Base-by-base conservation (phyloP, 2,888 invertebrate species). In the Oscheius myriophilus region DNA sequence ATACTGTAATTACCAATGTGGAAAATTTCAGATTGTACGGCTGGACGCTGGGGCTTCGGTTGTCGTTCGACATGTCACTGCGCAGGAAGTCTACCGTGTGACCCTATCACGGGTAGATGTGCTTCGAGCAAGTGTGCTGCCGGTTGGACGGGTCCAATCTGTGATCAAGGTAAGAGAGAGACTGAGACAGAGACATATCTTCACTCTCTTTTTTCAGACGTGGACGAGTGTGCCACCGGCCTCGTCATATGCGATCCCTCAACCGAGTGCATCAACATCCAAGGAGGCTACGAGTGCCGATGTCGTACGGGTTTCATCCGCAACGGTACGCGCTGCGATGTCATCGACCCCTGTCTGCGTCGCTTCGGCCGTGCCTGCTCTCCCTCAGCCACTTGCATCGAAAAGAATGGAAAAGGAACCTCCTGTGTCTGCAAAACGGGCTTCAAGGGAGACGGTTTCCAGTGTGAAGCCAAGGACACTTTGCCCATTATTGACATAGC, bases 221-320 rank as follows among this genome's bases (percentile, higher is more conserved):
- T 96, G 88, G 92, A 96, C 89, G 96, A 96, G 90, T 96, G 96
- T 88, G 91, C 58, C n/a, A 59, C 70, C 49, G 73, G 67, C 7
- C 21, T 71, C n/a, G 72, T 81, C 85, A 91, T 91, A 62, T 95
- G 95, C 87, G 94, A 92, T 61, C 90, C 90, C 51, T 91, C 92
- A 73, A 93, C 95, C 23, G 91, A 91, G 88, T 93, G 93, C 89
- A 91, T 91, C 88, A 93, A 93, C 88, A 90, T 91, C 63, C 91
- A 91, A n/a, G 93, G 93, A 82, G 91, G 92, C 67, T 92, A 90
- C 89, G 67, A 77, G 45, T 86, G 86, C 68, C 72, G 63, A 25
- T 86, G 86, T 66, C 66, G 71, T 9, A 65, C 64, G 9, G 80
- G 81, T 33, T 84, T 71, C 67, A 49, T 53, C 6, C 82, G 82